A percentile compares a stretch with the other conserved stretches of the same genome.
phyloP scores from a whole-genome alignment of 2,797 vertebrate species.

The Balearica regulorum region DNA sequence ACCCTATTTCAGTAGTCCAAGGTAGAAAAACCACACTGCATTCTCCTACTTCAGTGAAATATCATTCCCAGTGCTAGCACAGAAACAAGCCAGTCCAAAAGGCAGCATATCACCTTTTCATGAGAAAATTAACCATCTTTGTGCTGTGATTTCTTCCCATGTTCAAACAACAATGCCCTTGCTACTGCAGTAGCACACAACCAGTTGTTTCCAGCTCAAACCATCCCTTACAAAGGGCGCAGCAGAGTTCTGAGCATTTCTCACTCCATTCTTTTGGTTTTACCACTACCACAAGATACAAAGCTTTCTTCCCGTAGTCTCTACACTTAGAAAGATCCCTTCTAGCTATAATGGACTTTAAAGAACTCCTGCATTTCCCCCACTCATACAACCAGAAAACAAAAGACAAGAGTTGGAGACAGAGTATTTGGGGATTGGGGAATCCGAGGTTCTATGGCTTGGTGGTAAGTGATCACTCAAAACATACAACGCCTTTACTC shows the following conservation, averaged over 20 bases:
- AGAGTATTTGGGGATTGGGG: not conserved
- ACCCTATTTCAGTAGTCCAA: not conserved
- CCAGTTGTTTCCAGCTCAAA: not conserved
- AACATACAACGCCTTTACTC: not conserved
- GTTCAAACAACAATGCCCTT: not conserved
- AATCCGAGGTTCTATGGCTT: not conserved
- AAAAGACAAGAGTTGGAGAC: not conserved
- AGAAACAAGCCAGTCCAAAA: not conserved
- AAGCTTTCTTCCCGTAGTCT: not conserved
- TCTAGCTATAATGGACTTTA: not conserved
- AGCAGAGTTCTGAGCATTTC: not conserved
- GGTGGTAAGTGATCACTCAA: not conserved
- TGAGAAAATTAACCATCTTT: not conserved
- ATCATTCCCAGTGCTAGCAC: not conserved
- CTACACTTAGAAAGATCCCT: not conserved
- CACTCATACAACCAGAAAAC: not conserved
- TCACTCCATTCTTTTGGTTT: not conserved
- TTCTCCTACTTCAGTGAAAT: not conserved
- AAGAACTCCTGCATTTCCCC: not conserved
- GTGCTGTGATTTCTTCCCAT: not conserved
- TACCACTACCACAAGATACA: not conserved
- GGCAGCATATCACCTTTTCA: not conserved
- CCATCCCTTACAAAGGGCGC: not conserved
- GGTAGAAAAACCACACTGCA: fast-evolving
- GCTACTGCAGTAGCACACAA: not conserved